phyloP scores from a whole-genome alignment of 92 coral and sea anemone genomes.

The Porites rus region DNA sequence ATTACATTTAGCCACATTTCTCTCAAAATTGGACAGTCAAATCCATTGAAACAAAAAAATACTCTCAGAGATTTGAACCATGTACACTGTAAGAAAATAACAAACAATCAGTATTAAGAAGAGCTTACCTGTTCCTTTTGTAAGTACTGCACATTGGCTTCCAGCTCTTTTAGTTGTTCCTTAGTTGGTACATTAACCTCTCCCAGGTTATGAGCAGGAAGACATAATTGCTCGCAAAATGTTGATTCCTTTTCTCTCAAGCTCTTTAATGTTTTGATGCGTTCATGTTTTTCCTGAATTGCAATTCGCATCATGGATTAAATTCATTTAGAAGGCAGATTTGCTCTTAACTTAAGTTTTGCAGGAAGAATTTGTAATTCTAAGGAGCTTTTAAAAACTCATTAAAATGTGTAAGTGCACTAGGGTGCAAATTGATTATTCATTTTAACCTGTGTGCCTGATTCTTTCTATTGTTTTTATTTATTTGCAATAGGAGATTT shows the following conservation, averaged over 20 bases:
- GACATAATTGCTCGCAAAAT: conserved; percentile 77
- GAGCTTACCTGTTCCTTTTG: conserved; percentile 79
- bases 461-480: no score
- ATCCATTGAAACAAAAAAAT: no score
- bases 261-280: conserved; percentile 71
- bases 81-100: not conserved
- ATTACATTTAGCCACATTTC: no score
- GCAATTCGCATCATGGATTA: not conserved
- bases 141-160: conserved; percentile 83
- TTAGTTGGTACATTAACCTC: conserved; percentile 82
- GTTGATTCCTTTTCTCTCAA: conserved; percentile 74
- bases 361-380: not conserved
- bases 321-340: not conserved
- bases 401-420: no score
- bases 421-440: no score
- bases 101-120: not conserved
- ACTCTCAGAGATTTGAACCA: not conserved
- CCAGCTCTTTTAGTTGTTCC: conserved; percentile 85
- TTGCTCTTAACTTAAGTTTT: not conserved
- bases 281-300: conserved; percentile 91
- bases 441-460: no score
- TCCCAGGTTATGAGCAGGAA: conserved; percentile 87
- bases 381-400: no score
- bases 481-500: no score
- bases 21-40: no score